Evolutionary conservation across 2,888 invertebrate genomes (phyloP).

Genomic region (Pachydiplax longipennis): DNA sequence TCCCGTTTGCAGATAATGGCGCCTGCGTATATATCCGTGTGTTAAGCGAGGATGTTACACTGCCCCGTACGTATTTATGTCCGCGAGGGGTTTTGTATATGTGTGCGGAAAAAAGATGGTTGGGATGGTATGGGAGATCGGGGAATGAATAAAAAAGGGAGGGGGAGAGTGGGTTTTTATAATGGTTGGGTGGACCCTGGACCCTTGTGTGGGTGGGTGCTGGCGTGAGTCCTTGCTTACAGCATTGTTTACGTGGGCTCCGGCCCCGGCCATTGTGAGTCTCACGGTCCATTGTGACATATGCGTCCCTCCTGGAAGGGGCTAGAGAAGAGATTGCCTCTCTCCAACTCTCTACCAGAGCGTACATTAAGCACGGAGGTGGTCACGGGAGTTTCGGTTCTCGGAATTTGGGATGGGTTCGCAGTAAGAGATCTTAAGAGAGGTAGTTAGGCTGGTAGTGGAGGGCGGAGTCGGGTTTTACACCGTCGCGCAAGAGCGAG

Average conservation of each 20-base stretch:
- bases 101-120: background rate
- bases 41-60: constrained; percentile 44
- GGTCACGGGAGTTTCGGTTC: background rate
- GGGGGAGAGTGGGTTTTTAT: background rate
- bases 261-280: constrained; percentile 13
- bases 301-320: constrained; percentile 7
- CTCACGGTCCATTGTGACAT: constrained; percentile 35
- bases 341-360: background rate
- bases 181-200: background rate
- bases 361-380: background rate
- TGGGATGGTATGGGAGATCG: background rate
- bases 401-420: background rate
- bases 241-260: constrained; percentile 34
- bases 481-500: too few species aligned
- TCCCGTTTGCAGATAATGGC: constrained; percentile 42
- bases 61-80: constrained; percentile 42
- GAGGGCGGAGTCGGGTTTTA: too few species aligned
- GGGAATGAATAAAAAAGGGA: background rate
- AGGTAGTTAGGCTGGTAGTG: background rate
- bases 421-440: background rate
- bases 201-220: background rate
- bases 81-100: constrained; percentile 36
- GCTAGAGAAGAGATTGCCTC: background rate
- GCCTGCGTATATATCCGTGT: constrained; percentile 43
- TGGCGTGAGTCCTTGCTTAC: constrained; percentile 36